Conservation (phyloP, 2,888 invertebrate species). For the Aromia moschata region DNA sequence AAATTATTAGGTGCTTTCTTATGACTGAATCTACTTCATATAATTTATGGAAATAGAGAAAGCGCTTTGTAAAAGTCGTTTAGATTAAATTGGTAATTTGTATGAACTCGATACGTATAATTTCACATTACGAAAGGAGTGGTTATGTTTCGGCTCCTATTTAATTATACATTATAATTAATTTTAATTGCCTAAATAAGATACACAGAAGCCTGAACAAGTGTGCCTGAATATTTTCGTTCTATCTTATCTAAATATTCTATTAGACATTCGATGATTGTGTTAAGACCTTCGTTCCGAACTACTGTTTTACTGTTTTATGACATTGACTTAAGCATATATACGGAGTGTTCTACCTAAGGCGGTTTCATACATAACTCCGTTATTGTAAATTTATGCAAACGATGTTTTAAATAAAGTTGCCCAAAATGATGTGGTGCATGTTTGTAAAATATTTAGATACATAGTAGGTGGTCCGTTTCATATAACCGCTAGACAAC, state of each 20-base stretch:
- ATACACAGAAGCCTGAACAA: slow-evolving; percentile 2
- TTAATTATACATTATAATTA: slow-evolving; percentile 8
- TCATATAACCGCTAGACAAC: no score
- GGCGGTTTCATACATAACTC: no score
- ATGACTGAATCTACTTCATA: no score
- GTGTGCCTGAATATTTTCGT: not conserved
- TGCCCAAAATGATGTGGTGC: no score
- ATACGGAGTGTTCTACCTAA: no score
- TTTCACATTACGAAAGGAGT: not conserved
- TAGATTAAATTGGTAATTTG: slow-evolving; percentile 6
- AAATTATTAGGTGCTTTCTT: no score
- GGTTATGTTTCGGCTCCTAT: not conserved
- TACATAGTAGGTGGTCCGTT: no score
- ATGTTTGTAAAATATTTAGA: no score
- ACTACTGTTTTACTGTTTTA: slow-evolving; percentile 21
- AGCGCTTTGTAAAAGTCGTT: not conserved
- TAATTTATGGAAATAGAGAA: slow-evolving; percentile 1
- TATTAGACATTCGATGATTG: slow-evolving; percentile 15
- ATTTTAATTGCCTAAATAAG: not conserved
- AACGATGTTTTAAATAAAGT: no score
- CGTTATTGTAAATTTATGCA: no score
- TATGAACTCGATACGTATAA: not conserved
- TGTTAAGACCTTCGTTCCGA: slow-evolving; percentile 14
- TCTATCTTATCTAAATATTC: slow-evolving; percentile 14
- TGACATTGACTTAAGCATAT: no score